phyloP scores from a whole-genome alignment of 2,888 invertebrate genomes.

The Tineola bisselliella region DNA sequence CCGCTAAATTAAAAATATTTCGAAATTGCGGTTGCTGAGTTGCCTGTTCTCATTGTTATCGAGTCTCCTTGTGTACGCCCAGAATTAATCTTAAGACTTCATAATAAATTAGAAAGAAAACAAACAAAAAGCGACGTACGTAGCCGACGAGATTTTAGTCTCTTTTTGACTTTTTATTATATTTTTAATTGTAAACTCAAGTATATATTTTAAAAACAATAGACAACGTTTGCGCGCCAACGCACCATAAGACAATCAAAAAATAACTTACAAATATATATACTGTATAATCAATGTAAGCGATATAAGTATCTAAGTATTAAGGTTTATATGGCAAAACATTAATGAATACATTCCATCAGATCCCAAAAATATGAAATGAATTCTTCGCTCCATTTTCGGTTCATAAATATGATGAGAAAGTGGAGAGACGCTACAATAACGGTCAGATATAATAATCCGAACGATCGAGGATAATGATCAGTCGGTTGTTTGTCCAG shows the following conservation, averaged over 20 bases:
- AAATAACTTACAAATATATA: no score
- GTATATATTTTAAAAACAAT: no score
- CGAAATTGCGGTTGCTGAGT: slow-evolving; percentile 27
- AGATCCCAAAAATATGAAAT: slow-evolving; percentile 6
- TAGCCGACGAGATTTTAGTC: neutral
- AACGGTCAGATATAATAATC: slow-evolving; percentile 12
- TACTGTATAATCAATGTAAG: no score
- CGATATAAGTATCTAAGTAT: neutral
- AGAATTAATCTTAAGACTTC: slow-evolving; percentile 12
- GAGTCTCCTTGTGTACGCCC: slow-evolving; percentile 16
- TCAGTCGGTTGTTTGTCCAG: slow-evolving; percentile 11
- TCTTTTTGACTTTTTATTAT: no score
- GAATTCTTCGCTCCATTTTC: slow-evolving; percentile 3
- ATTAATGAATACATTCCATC: slow-evolving; percentile 8
- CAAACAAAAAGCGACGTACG: neutral
- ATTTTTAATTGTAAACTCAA: no score
- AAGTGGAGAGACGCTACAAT: neutral
- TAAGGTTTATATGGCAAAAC: neutral
- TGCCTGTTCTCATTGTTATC: slow-evolving; percentile 24
- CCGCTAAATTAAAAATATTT: slow-evolving; percentile 48
- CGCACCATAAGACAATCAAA: no score
- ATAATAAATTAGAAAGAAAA: slow-evolving; percentile 8
- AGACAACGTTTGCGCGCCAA: no score
- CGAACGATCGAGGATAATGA: slow-evolving; percentile 10
- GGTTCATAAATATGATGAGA: neutral